Conservation (phyloP, 1,140 invertebrate species). For the Mizuhopecten yessoensis region DNA sequence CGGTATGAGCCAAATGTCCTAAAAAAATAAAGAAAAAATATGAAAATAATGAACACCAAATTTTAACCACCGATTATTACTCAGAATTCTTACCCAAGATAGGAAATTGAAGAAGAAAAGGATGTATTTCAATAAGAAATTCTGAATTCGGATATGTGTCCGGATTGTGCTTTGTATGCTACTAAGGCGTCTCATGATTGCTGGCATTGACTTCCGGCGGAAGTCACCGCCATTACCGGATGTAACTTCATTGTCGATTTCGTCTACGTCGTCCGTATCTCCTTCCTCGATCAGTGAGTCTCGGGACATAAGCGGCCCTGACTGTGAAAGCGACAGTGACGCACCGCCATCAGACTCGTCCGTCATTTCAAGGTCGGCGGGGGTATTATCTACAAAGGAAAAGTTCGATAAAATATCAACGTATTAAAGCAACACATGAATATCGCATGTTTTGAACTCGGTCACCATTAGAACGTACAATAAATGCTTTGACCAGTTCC, state of each 20-base stretch:
- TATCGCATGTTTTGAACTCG: no score
- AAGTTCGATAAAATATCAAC: no score
- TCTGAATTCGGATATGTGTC: constrained; percentile 55
- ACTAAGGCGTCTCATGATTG: constrained; percentile 41
- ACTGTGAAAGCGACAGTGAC: not conserved
- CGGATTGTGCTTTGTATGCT: constrained; percentile 50
- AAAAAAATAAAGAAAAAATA: no score
- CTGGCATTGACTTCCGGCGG: not conserved
- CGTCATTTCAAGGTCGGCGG: not conserved
- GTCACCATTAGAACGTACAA: no score
- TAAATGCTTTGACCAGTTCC: no score
- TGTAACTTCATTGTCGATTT: not conserved
- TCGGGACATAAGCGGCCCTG: not conserved
- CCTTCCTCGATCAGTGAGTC: not conserved
- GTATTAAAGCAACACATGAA: no score
- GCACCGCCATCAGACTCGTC: not conserved
- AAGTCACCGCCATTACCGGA: not conserved
- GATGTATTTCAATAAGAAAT: constrained; percentile 70
- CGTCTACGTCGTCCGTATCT: not conserved
- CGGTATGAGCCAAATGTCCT: no score
- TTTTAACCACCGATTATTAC: no score
- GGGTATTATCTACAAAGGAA: no score
- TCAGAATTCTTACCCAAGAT: constrained; percentile 78
- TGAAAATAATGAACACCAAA: no score
- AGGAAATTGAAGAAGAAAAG: constrained; percentile 75